These are phyloP conservation scores for Xenopus petersii DNA, from an alignment of 2,797 vertebrate genomes.

Conservation along the genomic window DNA sequence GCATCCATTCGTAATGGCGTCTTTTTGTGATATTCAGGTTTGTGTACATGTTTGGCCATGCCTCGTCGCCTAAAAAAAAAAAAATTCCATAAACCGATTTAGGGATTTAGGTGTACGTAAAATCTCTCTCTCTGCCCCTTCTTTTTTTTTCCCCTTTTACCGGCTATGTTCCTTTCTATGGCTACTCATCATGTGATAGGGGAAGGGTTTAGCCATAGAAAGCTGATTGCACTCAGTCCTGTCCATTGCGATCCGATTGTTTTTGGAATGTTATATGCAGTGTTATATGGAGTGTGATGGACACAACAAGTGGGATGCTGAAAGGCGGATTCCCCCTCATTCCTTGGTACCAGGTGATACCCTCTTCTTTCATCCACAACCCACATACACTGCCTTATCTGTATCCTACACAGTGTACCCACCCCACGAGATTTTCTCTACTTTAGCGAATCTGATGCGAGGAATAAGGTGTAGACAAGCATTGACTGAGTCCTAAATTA, in stretches of 20 bases:
- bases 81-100: too few species aligned
- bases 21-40: too few species aligned
- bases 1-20: too few species aligned
- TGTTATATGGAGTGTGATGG: background rate
- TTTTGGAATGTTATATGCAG: background rate
- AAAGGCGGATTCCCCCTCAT: background rate
- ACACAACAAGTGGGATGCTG: background rate
- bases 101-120: background rate
- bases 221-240: background rate
- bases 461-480: background rate
- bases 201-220: background rate
- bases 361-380: conserved; percentile 28
- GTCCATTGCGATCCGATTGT: background rate
- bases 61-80: too few species aligned
- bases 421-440: conserved; percentile 21
- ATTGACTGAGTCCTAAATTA: background rate
- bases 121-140: background rate
- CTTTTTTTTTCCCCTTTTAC: background rate
- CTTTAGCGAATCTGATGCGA: conserved; percentile 15
- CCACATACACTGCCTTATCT: conserved; percentile 35
- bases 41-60: too few species aligned
- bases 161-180: background rate
- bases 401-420: conserved; percentile 10
- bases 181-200: background rate
- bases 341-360: conserved; percentile 15